Evolutionary conservation across 2,113 vertebrate species (phyloP).

Genomic region (Motacilla tschutschensis): DNA sequence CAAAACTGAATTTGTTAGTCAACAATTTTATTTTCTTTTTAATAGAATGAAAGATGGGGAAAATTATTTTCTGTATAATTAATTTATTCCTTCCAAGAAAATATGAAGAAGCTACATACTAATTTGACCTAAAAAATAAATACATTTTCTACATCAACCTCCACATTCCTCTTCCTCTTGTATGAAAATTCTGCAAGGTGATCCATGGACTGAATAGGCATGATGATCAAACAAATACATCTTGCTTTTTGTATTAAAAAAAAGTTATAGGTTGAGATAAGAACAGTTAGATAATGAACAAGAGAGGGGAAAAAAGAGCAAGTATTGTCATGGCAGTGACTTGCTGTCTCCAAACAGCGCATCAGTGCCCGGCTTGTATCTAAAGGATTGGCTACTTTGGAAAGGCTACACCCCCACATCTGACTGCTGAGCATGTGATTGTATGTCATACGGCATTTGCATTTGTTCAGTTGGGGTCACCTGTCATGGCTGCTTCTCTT

Average conservation of each 20-base stretch:
- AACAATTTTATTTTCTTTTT: not conserved
- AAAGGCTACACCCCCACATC: not conserved
- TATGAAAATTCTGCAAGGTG: not conserved
- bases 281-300: not conserved
- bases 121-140: not conserved
- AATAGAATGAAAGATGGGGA: not conserved
- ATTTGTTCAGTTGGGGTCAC: not conserved
- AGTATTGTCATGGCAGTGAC: not conserved
- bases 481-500: not conserved
- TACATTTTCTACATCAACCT: fast-evolving
- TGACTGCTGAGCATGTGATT: not conserved
- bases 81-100: not conserved
- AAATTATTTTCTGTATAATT: not conserved
- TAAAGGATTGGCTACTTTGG: not conserved
- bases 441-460: not conserved
- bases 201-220: not conserved
- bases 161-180: not conserved
- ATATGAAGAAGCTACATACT: not conserved
- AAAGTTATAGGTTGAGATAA: not conserved
- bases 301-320: not conserved
- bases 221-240: not conserved
- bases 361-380: not conserved
- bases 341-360: not conserved
- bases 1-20: not conserved
- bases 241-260: not conserved